Evolutionary conservation across 2,797 vertebrate genomes (phyloP).

Genomic region (Mormyrus hasselquistii): DNA sequence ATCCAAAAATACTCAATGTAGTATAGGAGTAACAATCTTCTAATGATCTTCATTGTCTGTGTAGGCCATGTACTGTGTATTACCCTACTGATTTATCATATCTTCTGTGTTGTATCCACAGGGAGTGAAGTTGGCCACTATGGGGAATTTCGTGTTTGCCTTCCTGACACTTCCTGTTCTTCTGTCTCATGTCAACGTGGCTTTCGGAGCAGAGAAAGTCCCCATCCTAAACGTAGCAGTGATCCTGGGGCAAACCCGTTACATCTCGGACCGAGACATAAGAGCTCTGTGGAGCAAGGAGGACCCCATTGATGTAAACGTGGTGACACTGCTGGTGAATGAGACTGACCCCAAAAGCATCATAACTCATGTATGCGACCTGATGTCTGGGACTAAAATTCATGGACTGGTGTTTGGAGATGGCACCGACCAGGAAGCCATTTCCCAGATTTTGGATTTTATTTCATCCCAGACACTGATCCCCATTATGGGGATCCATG

Average conservation of each 20-base stretch:
- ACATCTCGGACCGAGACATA: constrained; percentile 76
- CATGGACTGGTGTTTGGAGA: constrained; percentile 95
- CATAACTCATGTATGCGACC: constrained; percentile 90
- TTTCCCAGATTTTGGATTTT: constrained; percentile 99
- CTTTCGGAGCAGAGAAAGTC: constrained; percentile 74
- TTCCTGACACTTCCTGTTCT: constrained; percentile 68
- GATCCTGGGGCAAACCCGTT: constrained; percentile 84
- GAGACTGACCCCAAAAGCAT: constrained; percentile 97
- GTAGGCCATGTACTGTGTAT: not conserved
- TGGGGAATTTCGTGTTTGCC: constrained; percentile 67
- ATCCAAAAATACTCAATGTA: not conserved
- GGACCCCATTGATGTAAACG: constrained; percentile 75
- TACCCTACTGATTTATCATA: not conserved
- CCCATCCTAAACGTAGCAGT: constrained; percentile 90
- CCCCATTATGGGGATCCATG: constrained; percentile 92
- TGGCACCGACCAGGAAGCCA: constrained; percentile 91
- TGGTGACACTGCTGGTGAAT: constrained; percentile 86
- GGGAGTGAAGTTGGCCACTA: constrained; percentile 71
- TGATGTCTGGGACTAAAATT: constrained; percentile 89
- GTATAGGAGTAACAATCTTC: not conserved
- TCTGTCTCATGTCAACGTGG: constrained; percentile 55
- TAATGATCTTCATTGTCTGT: not conserved
- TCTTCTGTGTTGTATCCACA: constrained; percentile 46
- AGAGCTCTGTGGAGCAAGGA: constrained; percentile 74
- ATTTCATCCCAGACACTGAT: constrained; percentile 93